A percentile compares a stretch with the other conserved stretches of the same genome.
phyloP scores from a whole-genome alignment of 2,113 vertebrate genomes.

The Leptobrachium ailaonicum region DNA sequence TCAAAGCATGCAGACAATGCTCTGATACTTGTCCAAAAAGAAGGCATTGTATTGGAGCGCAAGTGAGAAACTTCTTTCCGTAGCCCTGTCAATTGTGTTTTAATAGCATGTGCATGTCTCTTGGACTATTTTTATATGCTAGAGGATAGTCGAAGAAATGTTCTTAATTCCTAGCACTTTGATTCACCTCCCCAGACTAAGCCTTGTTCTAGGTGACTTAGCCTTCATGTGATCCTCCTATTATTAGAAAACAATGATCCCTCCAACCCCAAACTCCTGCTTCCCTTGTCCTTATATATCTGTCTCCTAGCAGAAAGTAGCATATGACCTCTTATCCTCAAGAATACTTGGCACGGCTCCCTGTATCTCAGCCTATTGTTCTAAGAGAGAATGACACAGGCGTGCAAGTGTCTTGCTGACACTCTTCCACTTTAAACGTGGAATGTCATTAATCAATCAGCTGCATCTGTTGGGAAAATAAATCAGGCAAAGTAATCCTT shows the following conservation, averaged over 20 bases:
- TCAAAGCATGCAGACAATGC: slow-evolving; percentile 33
- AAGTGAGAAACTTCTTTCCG: slow-evolving; percentile 73
- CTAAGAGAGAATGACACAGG: slow-evolving; percentile 69
- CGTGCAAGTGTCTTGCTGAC: slow-evolving; percentile 75
- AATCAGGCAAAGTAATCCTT: slow-evolving; percentile 58
- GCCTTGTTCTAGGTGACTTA: slow-evolving; percentile 74
- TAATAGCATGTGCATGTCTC: slow-evolving; percentile 78
- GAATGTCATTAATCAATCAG: slow-evolving; percentile 78
- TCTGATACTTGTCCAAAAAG: slow-evolving; percentile 57
- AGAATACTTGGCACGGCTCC: slow-evolving; percentile 76
- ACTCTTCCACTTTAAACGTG: slow-evolving; percentile 76
- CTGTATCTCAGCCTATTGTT: slow-evolving; percentile 76
- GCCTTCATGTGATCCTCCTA: slow-evolving; percentile 70
- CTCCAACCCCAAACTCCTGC: slow-evolving; percentile 64
- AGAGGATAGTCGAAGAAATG: slow-evolving; percentile 67
- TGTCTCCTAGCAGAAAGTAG: slow-evolving; percentile 72
- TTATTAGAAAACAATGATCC: slow-evolving; percentile 73
- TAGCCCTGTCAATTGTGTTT: slow-evolving; percentile 69
- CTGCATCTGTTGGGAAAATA: slow-evolving; percentile 79
- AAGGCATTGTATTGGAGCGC: slow-evolving; percentile 73
- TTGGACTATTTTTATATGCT: slow-evolving; percentile 68
- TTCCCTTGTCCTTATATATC: slow-evolving; percentile 68
- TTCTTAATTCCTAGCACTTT: slow-evolving; percentile 72
- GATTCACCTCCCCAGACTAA: slow-evolving; percentile 76
- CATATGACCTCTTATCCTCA: slow-evolving; percentile 77